Conservation (phyloP, 2,113 vertebrate species). For the Eidolon helvum region DNA sequence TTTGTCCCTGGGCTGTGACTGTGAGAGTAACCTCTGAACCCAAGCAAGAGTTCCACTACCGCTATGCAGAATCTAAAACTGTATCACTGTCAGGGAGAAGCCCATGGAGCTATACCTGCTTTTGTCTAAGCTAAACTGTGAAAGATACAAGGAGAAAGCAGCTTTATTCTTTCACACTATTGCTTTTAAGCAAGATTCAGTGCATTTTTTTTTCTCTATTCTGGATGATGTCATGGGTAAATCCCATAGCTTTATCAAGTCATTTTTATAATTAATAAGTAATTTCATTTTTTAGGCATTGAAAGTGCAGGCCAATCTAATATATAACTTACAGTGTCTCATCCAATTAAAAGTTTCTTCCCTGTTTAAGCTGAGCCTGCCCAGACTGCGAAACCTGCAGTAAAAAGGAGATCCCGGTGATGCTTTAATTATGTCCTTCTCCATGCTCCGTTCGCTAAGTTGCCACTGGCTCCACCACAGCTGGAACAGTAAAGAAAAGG, state of each 20-base stretch:
- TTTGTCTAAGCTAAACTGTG: background rate
- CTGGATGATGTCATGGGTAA: background rate
- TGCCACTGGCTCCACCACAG: background rate
- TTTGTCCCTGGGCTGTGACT: background rate
- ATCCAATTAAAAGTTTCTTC: background rate
- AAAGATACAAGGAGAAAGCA: background rate
- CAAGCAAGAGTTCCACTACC: background rate
- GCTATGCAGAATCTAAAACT: background rate
- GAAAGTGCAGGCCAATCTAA: background rate
- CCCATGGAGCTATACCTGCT: background rate
- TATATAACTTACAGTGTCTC: background rate
- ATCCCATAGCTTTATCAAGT: background rate
- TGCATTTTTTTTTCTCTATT: background rate
- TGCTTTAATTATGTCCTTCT: background rate
- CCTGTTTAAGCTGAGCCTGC: background rate
- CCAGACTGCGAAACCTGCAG: background rate
- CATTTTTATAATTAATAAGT: background rate
- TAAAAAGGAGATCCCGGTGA: too few species aligned
- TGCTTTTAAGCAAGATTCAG: background rate
- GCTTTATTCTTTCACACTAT: background rate
- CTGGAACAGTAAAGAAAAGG: background rate
- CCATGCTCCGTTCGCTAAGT: fast-evolving
- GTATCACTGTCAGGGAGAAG: background rate
- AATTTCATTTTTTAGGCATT: background rate
- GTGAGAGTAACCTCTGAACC: background rate